These are phyloP conservation scores for Haemorhous mexicanus DNA, from an alignment of 2,113 vertebrate genomes.

Conservation along the genomic window DNA sequence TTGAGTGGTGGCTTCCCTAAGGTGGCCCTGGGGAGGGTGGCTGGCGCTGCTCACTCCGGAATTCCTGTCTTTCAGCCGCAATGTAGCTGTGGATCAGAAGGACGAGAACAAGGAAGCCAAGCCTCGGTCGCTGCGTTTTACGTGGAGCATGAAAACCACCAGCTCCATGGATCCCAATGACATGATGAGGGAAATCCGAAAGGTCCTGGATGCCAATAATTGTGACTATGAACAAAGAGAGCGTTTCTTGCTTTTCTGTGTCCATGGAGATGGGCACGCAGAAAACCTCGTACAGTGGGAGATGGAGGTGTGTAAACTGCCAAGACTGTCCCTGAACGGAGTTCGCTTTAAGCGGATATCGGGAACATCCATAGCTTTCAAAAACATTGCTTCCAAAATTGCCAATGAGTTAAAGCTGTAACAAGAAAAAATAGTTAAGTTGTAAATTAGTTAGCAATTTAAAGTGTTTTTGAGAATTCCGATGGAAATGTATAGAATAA, in stretches of 20 bases:
- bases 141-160: constrained; percentile 99
- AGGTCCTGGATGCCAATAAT: constrained; percentile 96
- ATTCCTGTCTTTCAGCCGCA: constrained; percentile 84
- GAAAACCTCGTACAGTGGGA: constrained; percentile 98
- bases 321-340: constrained; percentile 96
- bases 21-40: neutral
- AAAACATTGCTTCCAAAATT: constrained; percentile 99
- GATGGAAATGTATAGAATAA: constrained; percentile 90
- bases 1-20: neutral
- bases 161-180: constrained; percentile 95
- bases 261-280: constrained; percentile 90
- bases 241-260: constrained; percentile 94
- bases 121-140: constrained; percentile 95
- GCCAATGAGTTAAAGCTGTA: constrained; percentile 99
- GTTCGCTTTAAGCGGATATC: constrained; percentile 98
- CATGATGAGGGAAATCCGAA: constrained; percentile 97
- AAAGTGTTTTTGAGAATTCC: constrained; percentile 81
- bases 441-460: constrained; percentile 95
- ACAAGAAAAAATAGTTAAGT: constrained; percentile 81
- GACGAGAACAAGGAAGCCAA: constrained; percentile 94
- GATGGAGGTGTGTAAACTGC: constrained; percentile 99
- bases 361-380: constrained; percentile 98
- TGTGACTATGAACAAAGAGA: constrained; percentile 97
- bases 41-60: neutral
- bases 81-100: constrained; percentile 95